These are phyloP conservation scores for Xerus rutilus DNA, from an alignment of 2,797 vertebrate species.

Conservation along the genomic window DNA sequence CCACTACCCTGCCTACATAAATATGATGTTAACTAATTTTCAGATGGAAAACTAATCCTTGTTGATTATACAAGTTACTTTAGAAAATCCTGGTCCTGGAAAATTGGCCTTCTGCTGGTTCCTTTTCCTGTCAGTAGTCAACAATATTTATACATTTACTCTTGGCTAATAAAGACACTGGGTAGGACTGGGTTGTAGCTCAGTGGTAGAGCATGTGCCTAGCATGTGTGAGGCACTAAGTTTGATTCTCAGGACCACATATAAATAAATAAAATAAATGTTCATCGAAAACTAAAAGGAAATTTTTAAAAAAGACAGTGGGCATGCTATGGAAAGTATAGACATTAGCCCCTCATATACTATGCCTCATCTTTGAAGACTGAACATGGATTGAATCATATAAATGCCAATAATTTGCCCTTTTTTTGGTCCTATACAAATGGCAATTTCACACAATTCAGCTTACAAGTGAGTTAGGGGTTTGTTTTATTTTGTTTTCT, in stretches of 20 bases:
- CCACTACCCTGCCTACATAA: background rate
- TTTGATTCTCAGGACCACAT: too few species aligned
- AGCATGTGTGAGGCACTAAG: too few species aligned
- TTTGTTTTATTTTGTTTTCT: background rate
- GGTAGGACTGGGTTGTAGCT: background rate
- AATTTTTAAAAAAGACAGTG: too few species aligned
- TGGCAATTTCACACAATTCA: background rate
- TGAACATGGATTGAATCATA: background rate
- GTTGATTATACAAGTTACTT: background rate
- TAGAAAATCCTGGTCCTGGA: background rate
- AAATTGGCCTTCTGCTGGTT: background rate
- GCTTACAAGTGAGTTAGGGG: background rate
- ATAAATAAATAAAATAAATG: too few species aligned
- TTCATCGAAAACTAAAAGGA: too few species aligned
- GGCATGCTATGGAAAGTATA: background rate
- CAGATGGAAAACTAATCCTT: background rate
- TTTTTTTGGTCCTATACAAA: background rate
- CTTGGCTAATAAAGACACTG: background rate
- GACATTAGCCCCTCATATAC: background rate
- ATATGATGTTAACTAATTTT: slow-evolving; percentile 36
- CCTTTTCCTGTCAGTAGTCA: background rate
- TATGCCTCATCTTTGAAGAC: slow-evolving; percentile 1
- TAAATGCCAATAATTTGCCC: background rate
- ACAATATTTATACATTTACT: slow-evolving; percentile 18
- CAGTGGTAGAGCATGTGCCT: too few species aligned